A percentile compares a stretch with the other conserved stretches of the same genome.
Evolutionary conservation across 2,113 vertebrate species (phyloP).

Genomic region (Dolichallabes microphthalmus): DNA sequence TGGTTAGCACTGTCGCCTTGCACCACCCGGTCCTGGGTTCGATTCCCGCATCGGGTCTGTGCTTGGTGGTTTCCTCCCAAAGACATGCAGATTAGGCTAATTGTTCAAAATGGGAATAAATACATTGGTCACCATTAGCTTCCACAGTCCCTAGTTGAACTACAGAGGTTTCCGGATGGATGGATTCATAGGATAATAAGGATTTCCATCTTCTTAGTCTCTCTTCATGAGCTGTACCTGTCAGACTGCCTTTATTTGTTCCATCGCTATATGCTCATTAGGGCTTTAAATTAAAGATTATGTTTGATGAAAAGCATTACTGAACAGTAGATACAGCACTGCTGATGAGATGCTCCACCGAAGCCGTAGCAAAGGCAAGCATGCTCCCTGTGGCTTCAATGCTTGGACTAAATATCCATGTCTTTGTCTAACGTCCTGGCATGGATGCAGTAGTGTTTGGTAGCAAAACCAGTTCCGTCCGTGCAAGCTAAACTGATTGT

Average conservation of each 20-base stretch:
- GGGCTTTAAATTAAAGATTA: slow-evolving; percentile 55
- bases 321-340: slow-evolving; percentile 53
- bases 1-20: too few species aligned
- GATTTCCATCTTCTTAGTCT: slow-evolving; percentile 18
- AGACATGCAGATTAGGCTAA: too few species aligned
- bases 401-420: slow-evolving; percentile 14
- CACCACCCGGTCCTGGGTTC: too few species aligned
- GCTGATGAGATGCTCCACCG: slow-evolving; percentile 46
- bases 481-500: slow-evolving; percentile 19
- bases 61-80: too few species aligned
- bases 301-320: slow-evolving; percentile 38
- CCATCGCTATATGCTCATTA: slow-evolving; percentile 48
- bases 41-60: too few species aligned
- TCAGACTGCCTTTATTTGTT: slow-evolving; percentile 39
- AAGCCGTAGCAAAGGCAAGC: slow-evolving; percentile 56
- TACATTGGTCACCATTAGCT: too few species aligned
- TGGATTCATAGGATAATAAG: background rate
- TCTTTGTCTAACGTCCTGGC: slow-evolving; percentile 28
- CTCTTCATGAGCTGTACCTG: slow-evolving; percentile 25
- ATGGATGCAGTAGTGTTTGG: slow-evolving; percentile 3
- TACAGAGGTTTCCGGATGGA: too few species aligned
- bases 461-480: slow-evolving; percentile 8
- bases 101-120: too few species aligned
- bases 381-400: slow-evolving; percentile 36
- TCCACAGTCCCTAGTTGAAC: too few species aligned